Percentiles rank a stretch among this genome's conserved stretches.
Evolutionary conservation across 2,113 vertebrate species (phyloP).

Genomic region (Saguinus imperator): DNA sequence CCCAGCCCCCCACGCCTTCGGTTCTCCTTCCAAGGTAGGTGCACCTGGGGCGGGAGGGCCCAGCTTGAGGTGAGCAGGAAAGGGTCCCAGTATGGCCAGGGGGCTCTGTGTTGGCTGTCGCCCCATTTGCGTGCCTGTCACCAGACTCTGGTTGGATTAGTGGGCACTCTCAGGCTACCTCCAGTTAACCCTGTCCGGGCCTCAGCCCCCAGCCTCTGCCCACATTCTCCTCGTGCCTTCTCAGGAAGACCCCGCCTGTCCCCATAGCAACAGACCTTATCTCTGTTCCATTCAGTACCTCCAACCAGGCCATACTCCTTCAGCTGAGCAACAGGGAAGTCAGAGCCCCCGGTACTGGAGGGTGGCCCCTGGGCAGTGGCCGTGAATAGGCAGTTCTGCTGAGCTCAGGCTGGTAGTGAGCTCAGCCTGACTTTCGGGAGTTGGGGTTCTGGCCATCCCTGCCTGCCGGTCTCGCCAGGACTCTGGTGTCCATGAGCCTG

Average conservation of each 20-base stretch:
- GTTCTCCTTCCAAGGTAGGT: constrained; percentile 81
- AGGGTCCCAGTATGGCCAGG: not conserved
- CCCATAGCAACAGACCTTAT: constrained; percentile 62
- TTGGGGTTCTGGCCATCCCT: not conserved
- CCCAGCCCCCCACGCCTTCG: constrained; percentile 72
- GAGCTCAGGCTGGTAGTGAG: not conserved
- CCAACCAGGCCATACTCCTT: not conserved
- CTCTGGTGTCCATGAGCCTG: not conserved
- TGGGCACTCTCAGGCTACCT: not conserved
- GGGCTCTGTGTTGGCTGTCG: not conserved
- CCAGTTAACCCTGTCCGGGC: constrained; percentile 51
- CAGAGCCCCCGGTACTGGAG: not conserved
- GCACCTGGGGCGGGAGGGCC: constrained; percentile 6
- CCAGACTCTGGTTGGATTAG: not conserved
- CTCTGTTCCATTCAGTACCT: not conserved
- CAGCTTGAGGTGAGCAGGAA: not conserved
- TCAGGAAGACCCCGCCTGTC: constrained; percentile 15
- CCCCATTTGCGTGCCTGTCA: not conserved
- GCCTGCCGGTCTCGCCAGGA: not conserved
- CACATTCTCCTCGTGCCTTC: constrained; percentile 44
- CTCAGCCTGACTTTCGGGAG: not conserved
- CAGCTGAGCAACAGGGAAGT: not conserved
- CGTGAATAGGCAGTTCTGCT: not conserved
- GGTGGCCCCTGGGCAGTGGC: not conserved
- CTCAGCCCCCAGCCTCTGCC: not conserved